These are phyloP conservation scores for Lymantria dispar DNA, from an alignment of 2,888 invertebrate species.

Conservation along the genomic window DNA sequence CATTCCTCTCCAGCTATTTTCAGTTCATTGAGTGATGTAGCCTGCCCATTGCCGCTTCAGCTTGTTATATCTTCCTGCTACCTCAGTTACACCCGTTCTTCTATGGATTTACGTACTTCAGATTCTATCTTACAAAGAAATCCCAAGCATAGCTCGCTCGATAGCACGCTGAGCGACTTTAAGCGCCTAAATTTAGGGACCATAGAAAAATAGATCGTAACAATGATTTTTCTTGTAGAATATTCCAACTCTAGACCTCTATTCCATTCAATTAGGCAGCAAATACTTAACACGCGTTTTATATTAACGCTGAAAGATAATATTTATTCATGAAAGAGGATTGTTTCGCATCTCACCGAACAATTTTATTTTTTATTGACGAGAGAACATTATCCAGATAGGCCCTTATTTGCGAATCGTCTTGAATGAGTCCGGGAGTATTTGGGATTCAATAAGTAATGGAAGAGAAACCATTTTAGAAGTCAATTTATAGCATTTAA, in stretches of 20 bases:
- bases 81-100: no score
- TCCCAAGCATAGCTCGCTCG: no score
- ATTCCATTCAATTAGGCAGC: constrained; percentile 1
- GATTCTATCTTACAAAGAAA: no score
- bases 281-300: constrained; percentile 9
- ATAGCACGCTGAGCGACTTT: no score
- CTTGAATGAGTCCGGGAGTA: constrained; percentile 9
- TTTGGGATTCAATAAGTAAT: constrained; percentile 12
- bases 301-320: constrained; percentile 21
- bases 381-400: constrained; percentile 30
- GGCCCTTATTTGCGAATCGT: constrained; percentile 24
- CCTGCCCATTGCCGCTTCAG: no score
- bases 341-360: constrained; percentile 19
- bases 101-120: no score
- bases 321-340: constrained; percentile 20
- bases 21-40: no score
- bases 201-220: background rate
- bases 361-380: constrained; percentile 33
- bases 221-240: background rate
- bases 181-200: no score
- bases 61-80: no score
- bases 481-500: background rate
- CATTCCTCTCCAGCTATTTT: no score
- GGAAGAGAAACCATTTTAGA: background rate
- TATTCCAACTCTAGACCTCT: background rate